These are phyloP conservation scores for Phaethon lepturus DNA, from an alignment of 2,113 vertebrate genomes.

Conservation along the genomic window DNA sequence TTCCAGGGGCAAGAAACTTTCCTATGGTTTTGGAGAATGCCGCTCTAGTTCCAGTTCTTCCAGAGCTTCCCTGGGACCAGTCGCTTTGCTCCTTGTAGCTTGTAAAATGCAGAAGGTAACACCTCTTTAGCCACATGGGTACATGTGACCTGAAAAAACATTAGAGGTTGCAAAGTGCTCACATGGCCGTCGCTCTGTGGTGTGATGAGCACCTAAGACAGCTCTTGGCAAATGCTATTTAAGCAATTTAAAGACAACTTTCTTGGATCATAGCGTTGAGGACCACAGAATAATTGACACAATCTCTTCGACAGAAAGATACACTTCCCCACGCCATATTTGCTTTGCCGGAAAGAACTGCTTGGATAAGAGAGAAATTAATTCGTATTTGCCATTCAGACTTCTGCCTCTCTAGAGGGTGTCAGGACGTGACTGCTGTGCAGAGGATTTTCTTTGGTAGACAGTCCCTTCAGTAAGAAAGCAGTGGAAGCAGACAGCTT, in stretches of 20 bases:
- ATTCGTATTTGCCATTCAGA: neutral
- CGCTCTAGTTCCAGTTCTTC: neutral
- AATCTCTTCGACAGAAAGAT: neutral
- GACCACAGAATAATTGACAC: neutral
- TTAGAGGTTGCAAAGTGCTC: neutral
- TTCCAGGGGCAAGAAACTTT: neutral
- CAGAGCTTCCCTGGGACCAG: neutral
- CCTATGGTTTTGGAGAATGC: neutral
- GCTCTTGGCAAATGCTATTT: neutral
- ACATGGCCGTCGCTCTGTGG: no score
- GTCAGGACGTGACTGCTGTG: neutral
- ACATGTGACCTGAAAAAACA: rapidly evolving
- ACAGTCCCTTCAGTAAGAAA: neutral
- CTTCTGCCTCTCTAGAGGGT: neutral
- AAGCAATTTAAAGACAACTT: neutral
- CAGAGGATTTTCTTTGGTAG: neutral
- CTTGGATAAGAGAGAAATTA: neutral
- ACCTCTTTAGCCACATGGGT: neutral
- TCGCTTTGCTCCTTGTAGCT: neutral
- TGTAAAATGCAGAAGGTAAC: neutral
- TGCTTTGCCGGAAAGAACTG: neutral
- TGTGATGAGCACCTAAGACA: neutral
- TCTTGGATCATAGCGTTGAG: neutral
- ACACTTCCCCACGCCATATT: neutral
- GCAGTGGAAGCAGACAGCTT: neutral